These are phyloP conservation scores for Coregonus suidteri DNA, from an alignment of 2,797 vertebrate species.

Conservation along the genomic window DNA sequence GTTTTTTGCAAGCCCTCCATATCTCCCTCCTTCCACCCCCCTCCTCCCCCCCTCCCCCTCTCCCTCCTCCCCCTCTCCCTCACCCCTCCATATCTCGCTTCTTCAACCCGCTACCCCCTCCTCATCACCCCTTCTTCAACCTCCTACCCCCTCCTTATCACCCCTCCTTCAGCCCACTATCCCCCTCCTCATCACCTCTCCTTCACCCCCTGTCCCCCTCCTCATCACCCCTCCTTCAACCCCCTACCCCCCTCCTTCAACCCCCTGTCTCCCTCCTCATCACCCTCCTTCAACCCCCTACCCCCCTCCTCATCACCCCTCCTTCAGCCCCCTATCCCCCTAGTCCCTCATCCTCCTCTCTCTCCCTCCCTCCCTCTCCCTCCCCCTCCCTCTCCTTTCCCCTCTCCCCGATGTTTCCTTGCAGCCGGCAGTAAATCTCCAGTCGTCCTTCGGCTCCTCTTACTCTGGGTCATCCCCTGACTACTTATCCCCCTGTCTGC, in stretches of 20 bases:
- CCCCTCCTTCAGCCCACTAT: too few relatives aligned
- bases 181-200: too few relatives aligned
- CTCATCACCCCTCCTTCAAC: too few relatives aligned
- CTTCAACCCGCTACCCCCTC: not conserved
- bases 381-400: too few relatives aligned
- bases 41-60: not conserved
- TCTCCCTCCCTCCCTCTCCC: too few relatives aligned
- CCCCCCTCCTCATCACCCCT: too few relatives aligned
- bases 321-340: not conserved
- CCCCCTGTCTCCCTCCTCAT: not conserved
- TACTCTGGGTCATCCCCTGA: slow-evolving; percentile 10
- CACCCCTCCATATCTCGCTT: too few relatives aligned
- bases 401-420: slow-evolving; percentile 14
- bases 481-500: not conserved
- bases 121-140: too few relatives aligned
- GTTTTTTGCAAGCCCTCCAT: slow-evolving; percentile 46
- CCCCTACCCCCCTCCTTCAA: not conserved
- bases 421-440: slow-evolving; percentile 45
- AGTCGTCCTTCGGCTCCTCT: slow-evolving; percentile 30
- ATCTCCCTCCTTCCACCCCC: slow-evolving; percentile 15
- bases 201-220: too few relatives aligned
- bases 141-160: too few relatives aligned
- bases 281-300: not conserved
- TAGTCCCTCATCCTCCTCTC: too few relatives aligned
- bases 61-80: not conserved